Evolutionary conservation across 2,797 vertebrate species (phyloP).

Genomic region (Neosalanx taihuensis): DNA sequence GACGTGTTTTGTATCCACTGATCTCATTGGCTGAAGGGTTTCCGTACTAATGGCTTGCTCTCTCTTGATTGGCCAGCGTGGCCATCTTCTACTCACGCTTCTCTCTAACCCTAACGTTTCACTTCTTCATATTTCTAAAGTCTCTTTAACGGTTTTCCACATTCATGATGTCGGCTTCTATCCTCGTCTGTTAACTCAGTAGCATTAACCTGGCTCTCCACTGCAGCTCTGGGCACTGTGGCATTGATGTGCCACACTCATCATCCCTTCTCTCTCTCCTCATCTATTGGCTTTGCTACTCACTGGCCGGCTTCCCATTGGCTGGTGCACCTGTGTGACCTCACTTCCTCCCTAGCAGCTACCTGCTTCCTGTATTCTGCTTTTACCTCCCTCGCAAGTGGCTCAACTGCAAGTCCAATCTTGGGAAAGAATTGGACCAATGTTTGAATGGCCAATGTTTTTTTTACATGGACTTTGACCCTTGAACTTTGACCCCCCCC

Average conservation of each 20-base stretch:
- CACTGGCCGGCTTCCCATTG: slow-evolving; percentile 55
- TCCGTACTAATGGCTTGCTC: slow-evolving; percentile 40
- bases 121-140: slow-evolving; percentile 10
- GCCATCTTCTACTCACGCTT: slow-evolving; percentile 36
- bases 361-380: slow-evolving; percentile 42
- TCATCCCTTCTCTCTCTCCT: slow-evolving; percentile 29
- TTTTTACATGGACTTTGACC: slow-evolving; percentile 11
- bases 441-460: too few relatives aligned
- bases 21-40: slow-evolving; percentile 38
- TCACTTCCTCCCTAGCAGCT: slow-evolving; percentile 52
- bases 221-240: slow-evolving; percentile 36
- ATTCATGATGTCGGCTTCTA: slow-evolving; percentile 48
- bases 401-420: neutral
- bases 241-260: neutral
- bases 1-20: slow-evolving; percentile 19
- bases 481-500: slow-evolving; percentile 16
- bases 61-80: slow-evolving; percentile 28
- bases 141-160: slow-evolving; percentile 3
- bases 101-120: slow-evolving; percentile 11
- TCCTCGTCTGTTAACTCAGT: slow-evolving; percentile 49
- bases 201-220: slow-evolving; percentile 43
- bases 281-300: slow-evolving; percentile 48
- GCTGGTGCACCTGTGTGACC: slow-evolving; percentile 39
- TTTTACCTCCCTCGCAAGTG: slow-evolving; percentile 11
- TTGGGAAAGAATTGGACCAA: neutral